Evolutionary conservation across 1,140 invertebrate genomes (phyloP), one percentile per base, ranked within the genome.

Genomic region (Anoplolepis gracilipes): DNA sequence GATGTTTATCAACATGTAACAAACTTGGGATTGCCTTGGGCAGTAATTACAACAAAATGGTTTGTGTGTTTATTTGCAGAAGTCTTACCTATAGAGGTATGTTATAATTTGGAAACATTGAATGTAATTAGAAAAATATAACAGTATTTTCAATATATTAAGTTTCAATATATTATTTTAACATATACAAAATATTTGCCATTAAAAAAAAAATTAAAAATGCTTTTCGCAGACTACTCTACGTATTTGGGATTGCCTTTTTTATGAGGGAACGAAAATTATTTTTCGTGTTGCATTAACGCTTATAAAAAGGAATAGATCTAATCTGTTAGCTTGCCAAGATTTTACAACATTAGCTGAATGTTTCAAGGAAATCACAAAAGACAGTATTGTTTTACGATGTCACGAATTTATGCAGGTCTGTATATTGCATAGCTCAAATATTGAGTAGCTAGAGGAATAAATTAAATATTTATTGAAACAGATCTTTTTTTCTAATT

Each of bases 171-270:
- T n/a, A n/a, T n/a, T n/a, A n/a, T n/a, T n/a, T n/a, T n/a, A n/a
- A n/a, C n/a, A n/a, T n/a, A n/a, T n/a, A n/a, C 11, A 57, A 69
- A 72, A 73, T 88, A 84, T 65, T 42, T 76, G 19, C 6, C 49
- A 78, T 25, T 11, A 53, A 10, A 22, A 7, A 46, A 59, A 16
- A 36, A 39, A 0, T 79, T 75, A 87, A 77, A 85, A 77, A 85
- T 72, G 25, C 53, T 85, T 75, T 69, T 86, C 36, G n/a, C 92
- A 97, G 96, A 99, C 98, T 39, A 98, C 98, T 49, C 94, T 99
- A 2, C 95, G 98, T 90, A 97, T 99, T 93, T 99, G 98, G 98
- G 99, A 99, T 94, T 99, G 98, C 91, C 95, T 99, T 59, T 99
- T 99, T 94, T 97, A 98, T 88, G 98, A 99, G 95, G 98, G 99